These are phyloP conservation scores for Automeris io DNA, from an alignment of 2,888 invertebrate species.

Conservation along the genomic window DNA sequence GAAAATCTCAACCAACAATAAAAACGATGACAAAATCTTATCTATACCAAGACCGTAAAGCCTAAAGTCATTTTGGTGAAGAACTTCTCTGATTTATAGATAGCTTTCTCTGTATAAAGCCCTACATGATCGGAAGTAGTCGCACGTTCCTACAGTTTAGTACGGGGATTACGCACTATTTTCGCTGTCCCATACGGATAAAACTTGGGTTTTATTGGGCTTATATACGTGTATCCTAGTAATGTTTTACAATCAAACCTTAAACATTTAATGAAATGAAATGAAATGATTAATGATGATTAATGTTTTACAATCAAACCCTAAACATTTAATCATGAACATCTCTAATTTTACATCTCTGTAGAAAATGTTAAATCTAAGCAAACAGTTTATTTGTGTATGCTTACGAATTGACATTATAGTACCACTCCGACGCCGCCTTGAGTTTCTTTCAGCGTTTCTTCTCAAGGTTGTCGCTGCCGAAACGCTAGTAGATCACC, in stretches of 20 bases:
- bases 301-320: too few relatives aligned
- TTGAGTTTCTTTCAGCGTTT: too few relatives aligned
- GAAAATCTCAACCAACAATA: not conserved
- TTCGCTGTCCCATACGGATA: constrained; percentile 30
- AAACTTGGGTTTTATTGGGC: constrained; percentile 34
- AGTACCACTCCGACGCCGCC: too few relatives aligned
- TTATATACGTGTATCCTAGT: constrained; percentile 27
- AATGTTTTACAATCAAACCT: not conserved
- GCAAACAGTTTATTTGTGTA: too few relatives aligned
- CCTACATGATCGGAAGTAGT: constrained; percentile 22
- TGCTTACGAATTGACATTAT: too few relatives aligned
- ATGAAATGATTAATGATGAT: too few relatives aligned
- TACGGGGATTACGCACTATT: constrained; percentile 35
- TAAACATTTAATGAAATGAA: constrained; percentile 8
- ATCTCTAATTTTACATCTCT: too few relatives aligned
- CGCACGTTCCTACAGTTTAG: constrained; percentile 30
- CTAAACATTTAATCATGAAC: too few relatives aligned
- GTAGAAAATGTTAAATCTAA: too few relatives aligned
- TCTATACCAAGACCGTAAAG: not conserved
- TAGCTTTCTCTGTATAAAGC: constrained; percentile 13
- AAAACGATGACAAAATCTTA: constrained; percentile 1
- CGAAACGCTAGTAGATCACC: too few relatives aligned
- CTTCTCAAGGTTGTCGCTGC: too few relatives aligned
- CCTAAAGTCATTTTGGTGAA: not conserved
- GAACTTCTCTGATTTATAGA: constrained; percentile 1